phyloP scores from a whole-genome alignment of 1,140 invertebrate genomes.

The Prorops nasuta region DNA sequence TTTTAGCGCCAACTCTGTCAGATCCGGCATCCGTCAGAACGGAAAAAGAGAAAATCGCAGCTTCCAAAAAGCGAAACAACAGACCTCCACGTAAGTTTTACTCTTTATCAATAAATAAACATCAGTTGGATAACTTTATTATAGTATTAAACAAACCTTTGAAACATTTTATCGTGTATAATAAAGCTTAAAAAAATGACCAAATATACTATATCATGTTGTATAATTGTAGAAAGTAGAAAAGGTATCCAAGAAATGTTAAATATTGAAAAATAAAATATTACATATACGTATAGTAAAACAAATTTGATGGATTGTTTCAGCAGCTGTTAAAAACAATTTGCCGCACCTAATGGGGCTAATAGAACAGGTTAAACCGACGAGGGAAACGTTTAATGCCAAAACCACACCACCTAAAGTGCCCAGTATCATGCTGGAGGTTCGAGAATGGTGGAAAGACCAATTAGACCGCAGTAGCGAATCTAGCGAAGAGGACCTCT shows the following conservation, averaged over 20 bases:
- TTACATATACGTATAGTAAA: not conserved
- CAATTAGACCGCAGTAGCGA: slow-evolving; percentile 62
- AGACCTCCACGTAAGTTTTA: slow-evolving; percentile 60
- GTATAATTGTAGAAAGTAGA: not conserved
- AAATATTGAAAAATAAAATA: not conserved
- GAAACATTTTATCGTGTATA: too few species aligned
- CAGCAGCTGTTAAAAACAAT: slow-evolving; percentile 51
- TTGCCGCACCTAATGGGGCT: slow-evolving; percentile 53
- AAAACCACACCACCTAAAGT: slow-evolving; percentile 56
- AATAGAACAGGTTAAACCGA: slow-evolving; percentile 48
- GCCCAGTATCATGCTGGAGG: slow-evolving; percentile 59
- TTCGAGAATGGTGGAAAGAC: slow-evolving; percentile 67
- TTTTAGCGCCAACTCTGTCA: slow-evolving; percentile 82
- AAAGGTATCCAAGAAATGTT: not conserved
- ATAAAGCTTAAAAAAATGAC: too few species aligned
- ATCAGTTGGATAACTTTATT: too few species aligned
- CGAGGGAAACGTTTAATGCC: slow-evolving; percentile 39
- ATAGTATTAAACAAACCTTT: not conserved
- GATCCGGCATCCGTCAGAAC: slow-evolving; percentile 73
- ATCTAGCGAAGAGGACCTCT: slow-evolving; percentile 59
- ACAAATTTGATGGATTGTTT: slow-evolving; percentile 13
- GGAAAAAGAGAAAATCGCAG: slow-evolving; percentile 68
- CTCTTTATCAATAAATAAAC: not conserved
- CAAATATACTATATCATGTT: too few species aligned
- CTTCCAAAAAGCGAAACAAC: slow-evolving; percentile 65